These are phyloP conservation scores for Trichacis sp. DNA, from an alignment of 2,888 invertebrate genomes.

Conservation along the genomic window DNA sequence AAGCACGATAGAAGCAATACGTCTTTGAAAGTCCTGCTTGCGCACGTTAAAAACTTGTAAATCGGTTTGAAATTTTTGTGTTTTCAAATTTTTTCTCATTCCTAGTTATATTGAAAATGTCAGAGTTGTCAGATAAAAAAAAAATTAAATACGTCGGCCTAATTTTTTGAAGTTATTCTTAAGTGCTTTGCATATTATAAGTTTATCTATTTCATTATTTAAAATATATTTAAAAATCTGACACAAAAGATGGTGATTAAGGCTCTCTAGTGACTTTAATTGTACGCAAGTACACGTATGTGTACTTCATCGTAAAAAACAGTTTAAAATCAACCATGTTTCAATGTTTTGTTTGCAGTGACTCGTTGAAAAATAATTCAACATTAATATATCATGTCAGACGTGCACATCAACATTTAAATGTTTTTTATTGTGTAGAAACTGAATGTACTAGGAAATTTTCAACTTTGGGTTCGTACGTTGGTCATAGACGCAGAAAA, in stretches of 20 bases:
- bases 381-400: not conserved
- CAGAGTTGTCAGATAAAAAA: no score
- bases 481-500: slow-evolving; percentile 10
- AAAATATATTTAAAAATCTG: no score
- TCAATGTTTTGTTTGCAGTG: not conserved
- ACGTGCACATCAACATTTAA: not conserved
- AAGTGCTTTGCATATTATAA: no score
- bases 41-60: slow-evolving; percentile 4
- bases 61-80: no score
- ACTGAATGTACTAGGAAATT: not conserved
- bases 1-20: slow-evolving; percentile 4
- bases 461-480: slow-evolving; percentile 6
- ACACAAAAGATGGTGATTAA: no score
- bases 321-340: not conserved
- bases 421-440: slow-evolving; percentile 4
- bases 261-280: no score
- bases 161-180: no score
- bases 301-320: no score
- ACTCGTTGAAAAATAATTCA: not conserved
- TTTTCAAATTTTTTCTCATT: not conserved
- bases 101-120: no score
- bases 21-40: slow-evolving; percentile 9
- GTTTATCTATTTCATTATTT: no score
- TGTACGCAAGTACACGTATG: no score
- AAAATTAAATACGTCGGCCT: no score